Conservation (phyloP, 2,888 invertebrate genomes). For the Colletes collaris region DNA sequence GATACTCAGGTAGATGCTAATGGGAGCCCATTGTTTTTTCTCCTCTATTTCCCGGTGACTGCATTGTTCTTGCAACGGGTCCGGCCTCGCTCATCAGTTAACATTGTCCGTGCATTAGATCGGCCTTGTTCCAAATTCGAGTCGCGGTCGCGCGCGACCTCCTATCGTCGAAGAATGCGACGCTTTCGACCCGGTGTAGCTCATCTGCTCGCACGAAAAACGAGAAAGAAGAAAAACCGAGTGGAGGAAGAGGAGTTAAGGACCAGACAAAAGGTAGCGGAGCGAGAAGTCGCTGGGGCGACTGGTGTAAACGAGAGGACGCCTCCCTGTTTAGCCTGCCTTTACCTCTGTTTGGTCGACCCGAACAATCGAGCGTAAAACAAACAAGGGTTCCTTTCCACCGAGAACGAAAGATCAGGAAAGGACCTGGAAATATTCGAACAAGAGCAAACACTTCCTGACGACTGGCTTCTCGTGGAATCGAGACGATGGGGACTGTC, state of each 20-base stretch:
- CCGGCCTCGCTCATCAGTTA: slow-evolving; percentile 74
- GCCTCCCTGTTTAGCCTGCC: slow-evolving; percentile 60
- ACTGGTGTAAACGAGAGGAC: slow-evolving; percentile 61
- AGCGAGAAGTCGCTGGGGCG: slow-evolving; percentile 27
- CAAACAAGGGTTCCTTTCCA: slow-evolving; percentile 60
- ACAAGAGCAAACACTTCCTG: slow-evolving; percentile 8
- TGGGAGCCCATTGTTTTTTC: slow-evolving; percentile 78
- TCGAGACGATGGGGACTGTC: no score
- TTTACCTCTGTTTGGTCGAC: slow-evolving; percentile 51
- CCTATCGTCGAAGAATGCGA: slow-evolving; percentile 60
- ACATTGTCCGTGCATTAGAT: slow-evolving; percentile 76
- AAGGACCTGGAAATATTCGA: slow-evolving; percentile 19
- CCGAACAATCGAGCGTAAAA: slow-evolving; percentile 59
- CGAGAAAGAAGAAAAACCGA: background rate
- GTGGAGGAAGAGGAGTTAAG: background rate
- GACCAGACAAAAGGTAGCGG: slow-evolving; percentile 44
- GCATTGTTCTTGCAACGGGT: slow-evolving; percentile 72
- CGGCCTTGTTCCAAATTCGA: slow-evolving; percentile 74
- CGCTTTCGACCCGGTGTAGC: slow-evolving; percentile 25
- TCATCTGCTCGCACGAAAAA: background rate
- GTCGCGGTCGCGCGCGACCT: slow-evolving; percentile 65
- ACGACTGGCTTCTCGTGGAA: background rate
- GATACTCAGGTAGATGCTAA: slow-evolving; percentile 79
- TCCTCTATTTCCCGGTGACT: slow-evolving; percentile 60
- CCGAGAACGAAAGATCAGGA: slow-evolving; percentile 19